phyloP scores from a whole-genome alignment of 2,888 invertebrate species.

The Brachylomia viminalis region DNA sequence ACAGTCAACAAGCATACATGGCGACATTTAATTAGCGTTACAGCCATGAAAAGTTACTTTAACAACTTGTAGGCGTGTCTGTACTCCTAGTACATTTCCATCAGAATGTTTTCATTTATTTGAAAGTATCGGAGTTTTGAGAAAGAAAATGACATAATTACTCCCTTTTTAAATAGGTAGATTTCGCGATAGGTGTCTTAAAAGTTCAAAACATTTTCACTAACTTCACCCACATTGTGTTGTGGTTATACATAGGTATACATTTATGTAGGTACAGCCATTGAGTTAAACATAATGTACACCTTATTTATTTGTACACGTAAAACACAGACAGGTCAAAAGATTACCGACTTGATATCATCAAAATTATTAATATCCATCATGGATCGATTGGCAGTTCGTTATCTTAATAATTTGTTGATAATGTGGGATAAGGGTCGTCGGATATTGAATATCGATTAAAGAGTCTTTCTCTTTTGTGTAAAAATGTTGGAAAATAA shows the following conservation, averaged over 20 bases:
- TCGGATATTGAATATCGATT: not conserved
- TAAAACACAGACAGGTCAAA: constrained; percentile 12
- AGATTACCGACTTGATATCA: constrained; percentile 12
- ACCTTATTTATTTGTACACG: not conserved
- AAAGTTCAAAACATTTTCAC: not conserved
- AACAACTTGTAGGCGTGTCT: constrained; percentile 27
- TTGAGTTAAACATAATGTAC: no score
- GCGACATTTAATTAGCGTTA: constrained; percentile 35
- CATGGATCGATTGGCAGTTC: constrained; percentile 6
- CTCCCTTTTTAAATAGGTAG: not conserved
- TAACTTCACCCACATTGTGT: not conserved
- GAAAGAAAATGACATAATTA: not conserved
- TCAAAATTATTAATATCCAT: constrained; percentile 23
- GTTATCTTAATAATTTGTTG: constrained; percentile 35
- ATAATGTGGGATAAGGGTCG: constrained; percentile 8
- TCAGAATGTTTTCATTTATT: constrained; percentile 1
- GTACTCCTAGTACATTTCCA: constrained; percentile 36
- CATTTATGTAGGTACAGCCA: no score
- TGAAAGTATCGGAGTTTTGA: not conserved
- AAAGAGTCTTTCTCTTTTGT: not conserved
- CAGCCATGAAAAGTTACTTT: constrained; percentile 18
- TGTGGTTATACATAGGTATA: not conserved
- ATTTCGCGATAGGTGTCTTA: not conserved
- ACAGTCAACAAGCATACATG: constrained; percentile 23
- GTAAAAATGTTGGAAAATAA: not conserved